These are phyloP conservation scores for Micronisus gabar DNA, from an alignment of 2,113 vertebrate species.

Conservation along the genomic window DNA sequence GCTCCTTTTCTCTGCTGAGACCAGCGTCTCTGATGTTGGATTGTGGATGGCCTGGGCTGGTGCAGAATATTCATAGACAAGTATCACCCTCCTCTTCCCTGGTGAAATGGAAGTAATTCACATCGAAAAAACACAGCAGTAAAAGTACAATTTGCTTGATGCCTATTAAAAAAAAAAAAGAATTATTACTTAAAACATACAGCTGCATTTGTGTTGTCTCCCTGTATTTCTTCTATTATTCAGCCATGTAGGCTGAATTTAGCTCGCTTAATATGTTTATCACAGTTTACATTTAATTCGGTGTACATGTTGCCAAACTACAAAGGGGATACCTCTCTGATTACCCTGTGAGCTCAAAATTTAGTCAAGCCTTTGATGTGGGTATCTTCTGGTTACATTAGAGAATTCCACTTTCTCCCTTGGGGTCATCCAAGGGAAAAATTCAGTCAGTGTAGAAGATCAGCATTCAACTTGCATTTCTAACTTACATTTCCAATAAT, in stretches of 20 bases:
- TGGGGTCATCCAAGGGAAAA: background rate
- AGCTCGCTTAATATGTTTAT: background rate
- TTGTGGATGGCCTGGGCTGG: background rate
- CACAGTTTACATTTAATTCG: background rate
- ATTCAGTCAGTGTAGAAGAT: background rate
- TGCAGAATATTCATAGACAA: background rate
- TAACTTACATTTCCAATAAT: background rate
- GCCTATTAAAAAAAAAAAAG: background rate
- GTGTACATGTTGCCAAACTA: background rate
- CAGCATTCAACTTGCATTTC: background rate
- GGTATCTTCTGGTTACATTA: background rate
- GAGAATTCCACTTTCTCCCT: background rate
- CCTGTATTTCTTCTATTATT: background rate
- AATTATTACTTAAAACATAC: background rate
- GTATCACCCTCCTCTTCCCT: background rate
- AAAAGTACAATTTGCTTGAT: background rate
- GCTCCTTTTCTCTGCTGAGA: background rate
- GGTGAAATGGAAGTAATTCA: background rate
- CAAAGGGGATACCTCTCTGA: background rate
- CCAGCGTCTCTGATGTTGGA: background rate
- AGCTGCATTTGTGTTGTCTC: background rate
- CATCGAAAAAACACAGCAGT: background rate
- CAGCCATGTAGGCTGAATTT: background rate
- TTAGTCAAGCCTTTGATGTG: background rate
- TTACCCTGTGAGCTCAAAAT: background rate